Percentiles rank a stretch among this genome's conserved stretches.
phyloP scores from a whole-genome alignment of 2,797 vertebrate species.

The Liparis tanakae region DNA sequence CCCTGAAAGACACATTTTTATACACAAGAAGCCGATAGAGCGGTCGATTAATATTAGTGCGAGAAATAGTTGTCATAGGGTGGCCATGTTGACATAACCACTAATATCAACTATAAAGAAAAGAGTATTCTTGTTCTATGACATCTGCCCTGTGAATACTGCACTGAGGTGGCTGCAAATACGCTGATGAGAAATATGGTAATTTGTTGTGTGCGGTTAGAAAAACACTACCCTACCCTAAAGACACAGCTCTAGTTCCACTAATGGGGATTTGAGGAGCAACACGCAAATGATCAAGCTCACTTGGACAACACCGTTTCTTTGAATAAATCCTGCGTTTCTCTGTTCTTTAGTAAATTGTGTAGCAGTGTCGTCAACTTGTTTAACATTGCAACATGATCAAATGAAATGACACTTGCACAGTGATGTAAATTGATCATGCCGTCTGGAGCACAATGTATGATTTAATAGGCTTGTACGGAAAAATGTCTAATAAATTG shows the following conservation, averaged over 20 bases:
- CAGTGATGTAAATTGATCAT: conserved; percentile 56
- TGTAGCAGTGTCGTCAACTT: conserved; percentile 44
- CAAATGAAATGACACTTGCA: conserved; percentile 36
- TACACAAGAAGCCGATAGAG: conserved; percentile 17
- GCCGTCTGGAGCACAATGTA: conserved; percentile 52
- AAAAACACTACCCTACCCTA: conserved; percentile 9
- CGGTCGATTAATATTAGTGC: background rate
- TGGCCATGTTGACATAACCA: background rate
- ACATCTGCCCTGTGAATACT: conserved; percentile 14
- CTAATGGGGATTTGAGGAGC: background rate
- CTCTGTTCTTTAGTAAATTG: conserved; percentile 29
- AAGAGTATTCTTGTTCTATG: background rate
- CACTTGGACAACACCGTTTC: conserved; percentile 2
- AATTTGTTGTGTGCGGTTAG: conserved; percentile 13
- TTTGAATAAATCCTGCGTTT: conserved; percentile 43
- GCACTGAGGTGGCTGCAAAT: conserved; percentile 20
- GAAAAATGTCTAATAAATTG: conserved; percentile 68
- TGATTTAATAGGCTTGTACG: conserved; percentile 64
- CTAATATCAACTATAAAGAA: background rate
- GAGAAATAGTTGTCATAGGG: background rate
- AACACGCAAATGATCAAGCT: conserved; percentile 16
- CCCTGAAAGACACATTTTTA: conserved; percentile 21
- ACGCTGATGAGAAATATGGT: conserved; percentile 8
- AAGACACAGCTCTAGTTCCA: background rate
- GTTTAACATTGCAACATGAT: conserved; percentile 45